Conservation (phyloP, 2,797 vertebrate genomes). For the Anniella stebbinsi region DNA sequence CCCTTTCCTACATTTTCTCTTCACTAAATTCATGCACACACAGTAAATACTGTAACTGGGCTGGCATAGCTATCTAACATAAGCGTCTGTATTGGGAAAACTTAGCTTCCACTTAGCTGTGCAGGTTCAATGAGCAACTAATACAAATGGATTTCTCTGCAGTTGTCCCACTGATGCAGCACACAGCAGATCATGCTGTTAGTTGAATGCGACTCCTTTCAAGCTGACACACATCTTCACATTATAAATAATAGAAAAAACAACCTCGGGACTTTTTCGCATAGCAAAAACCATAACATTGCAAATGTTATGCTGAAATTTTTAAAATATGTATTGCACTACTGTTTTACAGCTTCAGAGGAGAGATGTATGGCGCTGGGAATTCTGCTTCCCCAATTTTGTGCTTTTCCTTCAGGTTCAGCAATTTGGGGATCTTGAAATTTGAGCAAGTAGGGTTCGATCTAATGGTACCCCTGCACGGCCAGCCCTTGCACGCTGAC, state of each 20-base stretch:
- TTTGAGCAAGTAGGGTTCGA: too few relatives aligned
- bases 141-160: not conserved
- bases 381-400: too few relatives aligned
- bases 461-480: too few relatives aligned
- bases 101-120: not conserved
- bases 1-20: not conserved
- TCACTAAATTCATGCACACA: not conserved
- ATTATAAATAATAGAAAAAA: not conserved
- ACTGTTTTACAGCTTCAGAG: not conserved
- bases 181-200: not conserved
- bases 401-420: too few relatives aligned
- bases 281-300: not conserved
- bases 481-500: too few relatives aligned
- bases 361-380: too few relatives aligned
- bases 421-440: too few relatives aligned
- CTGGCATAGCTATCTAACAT: not conserved
- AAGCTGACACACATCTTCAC: not conserved
- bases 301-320: not conserved
- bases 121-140: not conserved
- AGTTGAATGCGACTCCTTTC: not conserved
- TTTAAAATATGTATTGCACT: not conserved
- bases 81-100: not conserved
- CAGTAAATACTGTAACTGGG: not conserved
- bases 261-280: not conserved
- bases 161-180: not conserved